Percentiles rank a stretch among this genome's conserved stretches.
phyloP scores from a whole-genome alignment of 2,797 vertebrate species.

The Poecilia wingei region DNA sequence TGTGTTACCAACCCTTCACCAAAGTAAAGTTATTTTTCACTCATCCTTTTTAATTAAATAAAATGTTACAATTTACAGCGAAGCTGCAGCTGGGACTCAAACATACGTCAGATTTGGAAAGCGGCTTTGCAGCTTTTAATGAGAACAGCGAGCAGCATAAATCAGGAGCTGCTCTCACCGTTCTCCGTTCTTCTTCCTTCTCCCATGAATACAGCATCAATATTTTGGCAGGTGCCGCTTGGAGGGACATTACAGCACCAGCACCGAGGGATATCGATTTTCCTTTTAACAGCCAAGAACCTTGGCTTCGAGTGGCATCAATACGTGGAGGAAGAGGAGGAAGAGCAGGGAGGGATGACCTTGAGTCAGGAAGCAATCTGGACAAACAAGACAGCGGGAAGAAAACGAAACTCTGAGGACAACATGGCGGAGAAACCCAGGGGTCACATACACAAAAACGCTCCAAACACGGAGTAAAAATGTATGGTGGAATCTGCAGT shows the following conservation, averaged over 20 bases:
- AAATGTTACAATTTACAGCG: no score
- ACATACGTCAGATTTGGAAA: not conserved
- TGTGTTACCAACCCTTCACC: no score
- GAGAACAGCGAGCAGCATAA: conserved; percentile 31
- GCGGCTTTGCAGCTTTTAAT: conserved; percentile 21
- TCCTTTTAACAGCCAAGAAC: conserved; percentile 64
- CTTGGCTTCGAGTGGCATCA: conserved; percentile 55
- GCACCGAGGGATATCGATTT: conserved; percentile 70
- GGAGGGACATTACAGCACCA: conserved; percentile 70
- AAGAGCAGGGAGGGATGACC: conserved; percentile 58
- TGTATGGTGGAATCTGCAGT: not conserved
- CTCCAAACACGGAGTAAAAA: not conserved
- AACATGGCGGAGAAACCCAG: conserved; percentile 28
- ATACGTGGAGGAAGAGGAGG: conserved; percentile 47
- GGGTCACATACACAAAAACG: conserved; percentile 13
- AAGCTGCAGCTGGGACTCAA: conserved; percentile 1
- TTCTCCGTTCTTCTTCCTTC: conserved; percentile 39
- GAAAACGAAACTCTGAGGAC: conserved; percentile 46
- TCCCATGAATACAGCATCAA: conserved; percentile 67
- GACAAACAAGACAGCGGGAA: conserved; percentile 58
- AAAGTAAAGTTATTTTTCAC: no score
- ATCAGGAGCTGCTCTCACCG: conserved; percentile 32
- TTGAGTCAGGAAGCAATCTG: conserved; percentile 66
- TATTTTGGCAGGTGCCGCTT: conserved; percentile 75
- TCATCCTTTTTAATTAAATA: no score